phyloP scores from a whole-genome alignment of 2,113 vertebrate species.

The Chlorodrepanis virens region DNA sequence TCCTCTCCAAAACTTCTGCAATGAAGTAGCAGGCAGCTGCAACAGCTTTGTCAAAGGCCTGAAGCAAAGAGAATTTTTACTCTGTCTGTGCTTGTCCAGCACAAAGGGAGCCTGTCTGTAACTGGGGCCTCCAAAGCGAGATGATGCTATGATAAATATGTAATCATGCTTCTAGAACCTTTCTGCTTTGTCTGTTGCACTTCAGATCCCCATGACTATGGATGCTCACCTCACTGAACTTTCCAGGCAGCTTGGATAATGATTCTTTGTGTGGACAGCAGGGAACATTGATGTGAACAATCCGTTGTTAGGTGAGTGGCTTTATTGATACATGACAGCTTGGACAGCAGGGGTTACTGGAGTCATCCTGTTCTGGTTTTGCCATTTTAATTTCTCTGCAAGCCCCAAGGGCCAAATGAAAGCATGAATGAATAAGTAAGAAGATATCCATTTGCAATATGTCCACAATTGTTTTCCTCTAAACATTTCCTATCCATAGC shows the following conservation, averaged over 20 bases:
- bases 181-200: background rate
- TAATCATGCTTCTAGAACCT: background rate
- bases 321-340: conserved; percentile 17
- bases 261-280: background rate
- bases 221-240: background rate
- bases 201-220: background rate
- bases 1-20: background rate
- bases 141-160: background rate
- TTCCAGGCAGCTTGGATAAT: background rate
- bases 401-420: background rate
- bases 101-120: background rate
- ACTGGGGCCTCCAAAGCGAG: background rate
- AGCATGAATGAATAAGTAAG: background rate
- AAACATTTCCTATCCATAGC: background rate
- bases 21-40: background rate
- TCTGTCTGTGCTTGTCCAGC: background rate
- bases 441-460: conserved; percentile 19
- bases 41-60: background rate
- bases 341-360: conserved; percentile 22
- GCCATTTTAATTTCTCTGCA: conserved; percentile 30
- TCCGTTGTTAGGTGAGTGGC: background rate
- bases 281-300: background rate
- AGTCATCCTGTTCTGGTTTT: conserved; percentile 11
- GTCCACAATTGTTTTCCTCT: background rate
- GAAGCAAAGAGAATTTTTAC: background rate